Evolutionary conservation across 2,113 vertebrate genomes (phyloP).

Genomic region (Plecotus auritus): DNA sequence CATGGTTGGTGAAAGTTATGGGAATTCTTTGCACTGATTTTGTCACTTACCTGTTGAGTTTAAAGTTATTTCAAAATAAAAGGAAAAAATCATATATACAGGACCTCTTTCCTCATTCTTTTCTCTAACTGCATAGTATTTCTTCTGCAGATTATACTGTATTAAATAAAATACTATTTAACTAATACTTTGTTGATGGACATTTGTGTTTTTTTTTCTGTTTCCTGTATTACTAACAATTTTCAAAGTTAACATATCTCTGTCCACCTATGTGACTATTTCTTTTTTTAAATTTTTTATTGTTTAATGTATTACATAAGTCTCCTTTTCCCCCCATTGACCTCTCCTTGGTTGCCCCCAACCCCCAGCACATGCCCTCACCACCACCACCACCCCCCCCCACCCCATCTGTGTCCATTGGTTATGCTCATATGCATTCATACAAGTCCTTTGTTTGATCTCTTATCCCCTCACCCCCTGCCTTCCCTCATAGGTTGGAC

Average conservation of each 20-base stretch:
- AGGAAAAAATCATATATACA: not conserved
- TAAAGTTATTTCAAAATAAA: constrained; percentile 3
- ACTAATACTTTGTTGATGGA: not conserved
- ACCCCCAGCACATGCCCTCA: too few relatives aligned
- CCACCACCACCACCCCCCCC: too few relatives aligned
- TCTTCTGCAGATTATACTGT: not conserved
- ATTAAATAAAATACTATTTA: not conserved
- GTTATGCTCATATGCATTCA: too few relatives aligned
- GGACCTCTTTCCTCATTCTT: not conserved
- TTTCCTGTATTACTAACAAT: not conserved
- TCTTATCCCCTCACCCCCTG: too few relatives aligned
- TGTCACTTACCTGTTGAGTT: not conserved
- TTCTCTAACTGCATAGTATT: not conserved
- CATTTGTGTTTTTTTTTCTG: not conserved
- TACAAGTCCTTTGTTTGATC: too few relatives aligned
- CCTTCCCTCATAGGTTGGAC: too few relatives aligned
- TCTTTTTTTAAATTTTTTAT: not conserved
- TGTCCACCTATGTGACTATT: not conserved
- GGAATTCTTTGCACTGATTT: not conserved
- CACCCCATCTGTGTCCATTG: too few relatives aligned
- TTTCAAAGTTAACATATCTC: not conserved
- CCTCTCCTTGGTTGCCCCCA: too few relatives aligned
- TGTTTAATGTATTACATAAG: too few relatives aligned
- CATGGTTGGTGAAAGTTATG: not conserved
- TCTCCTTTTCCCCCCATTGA: too few relatives aligned